Evolutionary conservation across 2,797 vertebrate genomes (phyloP).

Genomic region (Octomys mimax): DNA sequence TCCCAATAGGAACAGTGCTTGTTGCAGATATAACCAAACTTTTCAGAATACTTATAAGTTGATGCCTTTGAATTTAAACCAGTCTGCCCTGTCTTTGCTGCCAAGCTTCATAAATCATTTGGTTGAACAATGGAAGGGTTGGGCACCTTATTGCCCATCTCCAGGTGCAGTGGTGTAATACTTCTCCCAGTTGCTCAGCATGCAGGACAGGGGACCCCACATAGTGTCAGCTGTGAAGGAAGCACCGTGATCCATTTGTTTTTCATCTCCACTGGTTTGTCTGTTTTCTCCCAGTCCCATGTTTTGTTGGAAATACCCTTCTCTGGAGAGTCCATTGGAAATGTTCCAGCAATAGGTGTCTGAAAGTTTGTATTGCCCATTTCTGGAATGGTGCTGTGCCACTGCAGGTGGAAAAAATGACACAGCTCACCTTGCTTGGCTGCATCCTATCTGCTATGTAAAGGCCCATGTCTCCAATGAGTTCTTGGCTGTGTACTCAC

Average conservation of each 20-base stretch:
- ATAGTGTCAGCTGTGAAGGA: not conserved
- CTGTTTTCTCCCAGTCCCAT: not conserved
- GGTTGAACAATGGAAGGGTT: slow-evolving; percentile 72
- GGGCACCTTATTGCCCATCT: slow-evolving; percentile 50
- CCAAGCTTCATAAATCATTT: slow-evolving; percentile 75
- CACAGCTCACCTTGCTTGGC: not conserved
- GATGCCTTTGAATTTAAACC: slow-evolving; percentile 77
- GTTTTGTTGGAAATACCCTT: not conserved
- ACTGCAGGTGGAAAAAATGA: not conserved
- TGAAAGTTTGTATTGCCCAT: not conserved
- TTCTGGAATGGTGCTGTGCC: not conserved
- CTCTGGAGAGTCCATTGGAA: not conserved
- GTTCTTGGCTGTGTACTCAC: not conserved
- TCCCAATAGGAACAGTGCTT: slow-evolving; percentile 54
- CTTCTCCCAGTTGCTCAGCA: not conserved
- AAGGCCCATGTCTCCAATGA: not conserved
- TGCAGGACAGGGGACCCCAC: slow-evolving; percentile 7
- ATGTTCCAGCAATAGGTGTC: not conserved
- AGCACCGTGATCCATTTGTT: not conserved
- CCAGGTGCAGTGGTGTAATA: slow-evolving; percentile 54
- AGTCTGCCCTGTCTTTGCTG: slow-evolving; percentile 74
- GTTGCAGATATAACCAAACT: slow-evolving; percentile 51
- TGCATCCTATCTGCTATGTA: not conserved
- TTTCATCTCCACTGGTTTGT: slow-evolving; percentile 36
- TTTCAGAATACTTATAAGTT: slow-evolving; percentile 70